phyloP scores from a whole-genome alignment of 2,113 vertebrate species.

The Amia ocellicauda region DNA sequence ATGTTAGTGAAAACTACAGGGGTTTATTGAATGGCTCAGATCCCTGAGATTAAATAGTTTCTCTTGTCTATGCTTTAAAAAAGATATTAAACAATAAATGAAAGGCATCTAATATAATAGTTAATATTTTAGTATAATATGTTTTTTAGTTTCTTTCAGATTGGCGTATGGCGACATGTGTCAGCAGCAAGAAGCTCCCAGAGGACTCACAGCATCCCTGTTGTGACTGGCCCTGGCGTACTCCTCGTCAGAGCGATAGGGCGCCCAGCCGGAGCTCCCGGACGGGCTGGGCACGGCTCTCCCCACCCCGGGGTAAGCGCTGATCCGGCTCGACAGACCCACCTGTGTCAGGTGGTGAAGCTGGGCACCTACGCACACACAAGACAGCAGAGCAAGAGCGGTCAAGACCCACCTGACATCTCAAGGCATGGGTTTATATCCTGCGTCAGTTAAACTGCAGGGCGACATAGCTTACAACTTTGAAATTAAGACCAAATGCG shows the following conservation, averaged over 20 bases:
- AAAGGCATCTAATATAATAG: no score
- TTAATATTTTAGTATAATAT: no score
- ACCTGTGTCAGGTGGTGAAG: conserved; percentile 91
- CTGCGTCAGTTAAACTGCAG: not conserved
- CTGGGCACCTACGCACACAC: conserved; percentile 74
- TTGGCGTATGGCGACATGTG: no score
- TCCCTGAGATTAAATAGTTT: no score
- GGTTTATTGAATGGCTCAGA: no score
- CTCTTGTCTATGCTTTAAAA: no score
- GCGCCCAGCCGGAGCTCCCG: conserved; percentile 77
- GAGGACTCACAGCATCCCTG: conserved; percentile 86
- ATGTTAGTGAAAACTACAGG: no score
- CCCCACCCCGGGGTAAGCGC: conserved; percentile 73
- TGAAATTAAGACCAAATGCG: no score
- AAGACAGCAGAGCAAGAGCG: not conserved
- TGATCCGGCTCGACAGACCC: conserved; percentile 80
- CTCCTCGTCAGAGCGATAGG: conserved; percentile 74
- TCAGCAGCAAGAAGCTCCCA: no score
- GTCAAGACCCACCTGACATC: not conserved
- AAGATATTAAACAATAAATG: no score
- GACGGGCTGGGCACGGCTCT: conserved; percentile 73
- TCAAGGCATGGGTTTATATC: no score
- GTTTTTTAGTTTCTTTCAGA: no score
- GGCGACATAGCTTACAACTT: not conserved
- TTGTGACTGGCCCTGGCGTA: conserved; percentile 56